Base-by-base conservation (phyloP, 2,888 invertebrate species). In the Drosophila colorata region DNA sequence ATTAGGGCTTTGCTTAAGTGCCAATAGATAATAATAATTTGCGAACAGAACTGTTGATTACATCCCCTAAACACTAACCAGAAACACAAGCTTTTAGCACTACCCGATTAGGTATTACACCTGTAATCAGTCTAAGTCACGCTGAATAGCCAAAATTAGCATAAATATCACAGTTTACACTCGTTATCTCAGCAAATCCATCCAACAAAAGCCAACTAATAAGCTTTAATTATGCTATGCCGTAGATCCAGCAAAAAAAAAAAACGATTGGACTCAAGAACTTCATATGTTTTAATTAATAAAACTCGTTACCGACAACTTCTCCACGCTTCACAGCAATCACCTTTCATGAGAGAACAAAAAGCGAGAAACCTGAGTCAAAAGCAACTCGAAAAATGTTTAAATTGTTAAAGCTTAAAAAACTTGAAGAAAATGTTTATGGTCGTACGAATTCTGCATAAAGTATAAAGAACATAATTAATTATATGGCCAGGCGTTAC, bases 401-500 rank as follows among this genome's bases (percentile, higher is more conserved):
- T 28, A 28, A 28, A 28, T 28, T 28, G 28, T 28, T 28, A 28
- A 28, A 28, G 28, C 28, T 28, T 28, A 49, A 56, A 66, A 58
- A 56, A 16, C 33, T 59, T 28, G 37, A 43, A 23, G 18, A 46
- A 53, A 69, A 67, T 61, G 59, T 66, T 60, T 37, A 49, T 40
- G 37, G 40, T 28, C 37, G 40, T 16, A 38, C 44, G 61, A 61
- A 35, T 53, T 53, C 47, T 37, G 60, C 48, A 41, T 46, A 51
- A 61, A 55, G 53, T 40, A 52, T 46, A 41, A 49, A 31, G 58
- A 76, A 71, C 73, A 63, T 83, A 80, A 82, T 86, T 82, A 86
- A 83, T 82, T 86, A 86, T 69, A 67, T 48, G 61, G 66, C 43
- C 75, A 68, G 79, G 73, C 85, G 75, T 70, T 69, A 69, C 61